Evolutionary conservation across 2,797 vertebrate species (phyloP), one percentile per base, ranked within the genome.

Genomic region (Myoxocephalus aenaeus): DNA sequence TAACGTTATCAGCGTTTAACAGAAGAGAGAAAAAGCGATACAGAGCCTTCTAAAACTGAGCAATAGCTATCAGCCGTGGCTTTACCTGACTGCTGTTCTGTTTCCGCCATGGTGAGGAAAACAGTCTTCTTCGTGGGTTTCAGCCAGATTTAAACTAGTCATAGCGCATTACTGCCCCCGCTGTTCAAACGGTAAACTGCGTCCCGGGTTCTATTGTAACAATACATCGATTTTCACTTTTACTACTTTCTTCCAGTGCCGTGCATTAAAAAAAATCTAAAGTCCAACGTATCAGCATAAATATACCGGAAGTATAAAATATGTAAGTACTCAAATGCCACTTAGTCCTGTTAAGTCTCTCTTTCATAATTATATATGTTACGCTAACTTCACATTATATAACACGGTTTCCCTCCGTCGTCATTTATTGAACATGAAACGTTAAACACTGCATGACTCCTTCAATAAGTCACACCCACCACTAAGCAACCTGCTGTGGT

Each of bases 21-120:
- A 42, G 7, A 3, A 10, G 3, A 34, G 1, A 44, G 44, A 8
- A 34, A 2, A 44, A 12, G 34, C 22, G 6, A 25, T 0, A 7
- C 14, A 29, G 0, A 66, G 63, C 1, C 48, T 34, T 11, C 0
- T 7, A 1, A 5, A 0, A 20, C 17, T 11, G 5, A 29, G 27
- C 32, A 71, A 65, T 61, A 64, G 57, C 81, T 34, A 46, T 38
- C 2, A 42, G 32, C 34, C 11, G 17, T 13, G 54, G 59, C 34
- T 74, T 89, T 91, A 93, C 92, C 94, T 94, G 93, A 65, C 79
- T 89, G 91, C 72, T 91, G 89, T 22, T 90, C 91, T 27, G 88
- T 84, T 86, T 96, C 94, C 93, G 95, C 95, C 95, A 96, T 96
- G 81, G 73, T 48, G 70, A 77, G 1, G 50, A n/a, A 42, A 1